Base-by-base conservation (phyloP, 1,140 invertebrate species). In the Atopsyche davidsoni region DNA sequence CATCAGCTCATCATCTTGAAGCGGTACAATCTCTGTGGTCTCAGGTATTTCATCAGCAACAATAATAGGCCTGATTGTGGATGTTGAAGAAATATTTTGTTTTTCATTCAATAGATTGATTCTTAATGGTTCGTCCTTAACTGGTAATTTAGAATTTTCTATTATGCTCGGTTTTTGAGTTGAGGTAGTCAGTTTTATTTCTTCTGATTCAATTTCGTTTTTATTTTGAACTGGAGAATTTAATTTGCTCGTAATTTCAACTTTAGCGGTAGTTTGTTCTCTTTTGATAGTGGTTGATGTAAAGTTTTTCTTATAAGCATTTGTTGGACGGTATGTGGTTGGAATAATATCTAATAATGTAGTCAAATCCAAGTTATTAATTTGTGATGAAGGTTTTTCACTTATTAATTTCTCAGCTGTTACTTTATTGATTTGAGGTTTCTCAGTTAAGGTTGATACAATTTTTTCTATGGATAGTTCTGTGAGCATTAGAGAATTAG, bases 21-120 rank as follows among this genome's bases (percentile, higher is more conserved):
- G 46, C 43, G 21, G 66, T 72, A 1, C 58, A 44, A 58, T 67
- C 69, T 13, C 58, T 42, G 61, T 50, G 10, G 57, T 59, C 44
- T 59, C 56, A 28, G 40, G 13, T 44, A 14, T 44, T 2, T 22
- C 21, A 39, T 44, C 40, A 25, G 13, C 24, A 11, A 34, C 43
- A 45, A 45, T n/a, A 45, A 3, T 45, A 17, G n/a, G 32, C 31
- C 16, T 44, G 36, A 54, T 55, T 32, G 52, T 53, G 14, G 48
- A 55, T 45, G 16, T 39, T 39, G 34, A 9, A 34, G n/a, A 25
- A 10, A 51, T 47, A 2, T 44, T 34, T 22, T 36, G 47, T 38
- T 54, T 53, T 40, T 61, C 46, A 19, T 46, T 58, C 6, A 24
- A 51, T 17, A 45, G 24, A 25, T 50, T 63, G 36, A 53, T 62